These are phyloP conservation scores for Drosophila ananassae DNA, from an alignment of 1,140 invertebrate species.

Conservation along the genomic window DNA sequence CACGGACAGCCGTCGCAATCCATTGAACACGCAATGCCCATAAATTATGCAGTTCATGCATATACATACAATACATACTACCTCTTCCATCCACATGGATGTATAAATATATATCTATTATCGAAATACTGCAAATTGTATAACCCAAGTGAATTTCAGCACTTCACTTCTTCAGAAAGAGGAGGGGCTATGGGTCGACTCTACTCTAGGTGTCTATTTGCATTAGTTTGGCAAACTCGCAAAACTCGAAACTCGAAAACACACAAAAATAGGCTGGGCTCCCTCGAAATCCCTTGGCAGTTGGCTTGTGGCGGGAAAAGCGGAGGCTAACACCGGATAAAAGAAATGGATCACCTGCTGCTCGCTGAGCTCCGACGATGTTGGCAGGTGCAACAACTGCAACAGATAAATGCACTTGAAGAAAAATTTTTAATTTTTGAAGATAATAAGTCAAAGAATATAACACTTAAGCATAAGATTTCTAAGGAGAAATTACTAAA, in stretches of 20 bases:
- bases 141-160: slow-evolving; percentile 52
- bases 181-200: slow-evolving; percentile 32
- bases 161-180: slow-evolving; percentile 15
- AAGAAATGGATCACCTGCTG: slow-evolving; percentile 82
- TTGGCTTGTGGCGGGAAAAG: slow-evolving; percentile 30
- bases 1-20: slow-evolving; percentile 65
- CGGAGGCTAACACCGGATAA: slow-evolving; percentile 73
- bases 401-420: slow-evolving; percentile 11
- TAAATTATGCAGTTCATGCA: slow-evolving; percentile 78
- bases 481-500: too few species aligned
- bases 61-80: slow-evolving; percentile 38
- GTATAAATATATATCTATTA: slow-evolving; percentile 69
- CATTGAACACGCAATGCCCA: slow-evolving; percentile 80
- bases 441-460: not conserved
- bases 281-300: slow-evolving; percentile 26
- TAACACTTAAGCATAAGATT: not conserved
- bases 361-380: slow-evolving; percentile 54
- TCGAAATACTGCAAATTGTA: slow-evolving; percentile 74
- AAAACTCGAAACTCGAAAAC: slow-evolving; percentile 16
- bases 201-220: slow-evolving; percentile 75
- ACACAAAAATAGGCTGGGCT: slow-evolving; percentile 63
- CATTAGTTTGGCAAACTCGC: slow-evolving; percentile 72
- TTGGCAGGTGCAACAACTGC: slow-evolving; percentile 73
- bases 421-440: not conserved
- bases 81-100: slow-evolving; percentile 21